These are phyloP conservation scores for Pilophorus perplexus DNA, from an alignment of 2,888 invertebrate genomes.

Conservation along the genomic window DNA sequence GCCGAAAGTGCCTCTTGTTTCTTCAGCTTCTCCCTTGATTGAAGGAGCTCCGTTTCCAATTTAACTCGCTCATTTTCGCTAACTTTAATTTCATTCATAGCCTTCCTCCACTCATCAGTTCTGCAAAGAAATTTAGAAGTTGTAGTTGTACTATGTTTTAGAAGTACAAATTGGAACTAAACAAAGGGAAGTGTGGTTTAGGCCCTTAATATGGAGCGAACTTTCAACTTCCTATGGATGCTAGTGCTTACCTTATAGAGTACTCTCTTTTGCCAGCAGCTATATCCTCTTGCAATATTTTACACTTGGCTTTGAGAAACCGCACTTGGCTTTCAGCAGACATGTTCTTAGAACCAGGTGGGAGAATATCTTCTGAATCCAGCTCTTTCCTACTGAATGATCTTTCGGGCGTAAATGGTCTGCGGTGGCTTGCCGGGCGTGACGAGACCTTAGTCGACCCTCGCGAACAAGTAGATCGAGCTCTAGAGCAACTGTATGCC, in stretches of 20 bases:
- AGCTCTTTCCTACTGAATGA: constrained; percentile 27
- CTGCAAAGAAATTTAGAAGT: too few relatives aligned
- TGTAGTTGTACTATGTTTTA: too few relatives aligned
- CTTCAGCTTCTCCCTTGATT: constrained; percentile 42
- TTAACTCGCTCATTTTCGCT: constrained; percentile 42
- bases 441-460: not conserved
- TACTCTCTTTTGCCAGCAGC: constrained; percentile 39
- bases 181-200: too few relatives aligned
- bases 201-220: too few relatives aligned
- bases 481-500: constrained; percentile 24
- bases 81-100: constrained; percentile 32
- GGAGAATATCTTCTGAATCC: constrained; percentile 28
- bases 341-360: constrained; percentile 41
- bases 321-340: constrained; percentile 42
- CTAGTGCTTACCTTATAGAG: constrained; percentile 31
- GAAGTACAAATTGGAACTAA: too few relatives aligned
- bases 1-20: constrained; percentile 38
- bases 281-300: constrained; percentile 43
- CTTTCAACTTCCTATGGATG: not conserved
- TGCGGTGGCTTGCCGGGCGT: constrained; percentile 7
- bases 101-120: constrained; percentile 43
- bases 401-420: constrained; percentile 29
- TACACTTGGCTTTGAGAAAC: constrained; percentile 44
- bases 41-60: constrained; percentile 23
- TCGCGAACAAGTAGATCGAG: constrained; percentile 15